Base-by-base conservation (phyloP, 2,113 vertebrate species). In the Clinocottus analis region DNA sequence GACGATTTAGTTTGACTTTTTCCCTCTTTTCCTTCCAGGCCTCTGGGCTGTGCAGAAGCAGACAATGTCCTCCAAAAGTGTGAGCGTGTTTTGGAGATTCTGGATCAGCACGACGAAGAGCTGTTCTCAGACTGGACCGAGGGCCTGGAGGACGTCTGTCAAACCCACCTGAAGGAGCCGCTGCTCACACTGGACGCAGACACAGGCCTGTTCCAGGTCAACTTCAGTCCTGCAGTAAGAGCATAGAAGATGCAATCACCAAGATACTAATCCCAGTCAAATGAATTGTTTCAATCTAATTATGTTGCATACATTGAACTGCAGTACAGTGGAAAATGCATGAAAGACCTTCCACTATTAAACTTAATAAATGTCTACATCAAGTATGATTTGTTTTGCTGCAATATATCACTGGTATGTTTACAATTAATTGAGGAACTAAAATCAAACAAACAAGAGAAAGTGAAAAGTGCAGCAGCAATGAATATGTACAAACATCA, bases 141-240 rank as follows among this genome's bases (percentile, higher is more conserved):
- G 73, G 91, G 89, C 33, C 76, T 93, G 66, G 76, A 92, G 27
- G 91, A 89, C 53, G 73, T 94, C 66, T 95, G 93, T 67, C 83
- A 90, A 64, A 91, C 75, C 14, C 90, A 95, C 83, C 89, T 95
- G 27, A 90, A 80, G 43, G 92, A 94, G 82, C 91, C 91, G 0
- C 81, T 90, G 85, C 89, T 94, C 51, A 86, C 65, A 37, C 78
- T 90, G 59, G 86, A 94, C 13, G 19, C 67, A 3, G 82, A 92
- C 29, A 91, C 73, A 19, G 91, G 87, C 61, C 59, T 91, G 17
- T 92, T 91, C 59, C 60, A 92, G 56, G 67, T 93, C 85, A 95
- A 94, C 90, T 96, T 96, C 85, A 94, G 93, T 87, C 83, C 92
- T 61, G 91, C 83, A 31, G 95, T 96, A 90, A 94, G 94, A 29